These are phyloP conservation scores for Danio albolineatus DNA, from an alignment of 2,797 vertebrate genomes.

Conservation along the genomic window DNA sequence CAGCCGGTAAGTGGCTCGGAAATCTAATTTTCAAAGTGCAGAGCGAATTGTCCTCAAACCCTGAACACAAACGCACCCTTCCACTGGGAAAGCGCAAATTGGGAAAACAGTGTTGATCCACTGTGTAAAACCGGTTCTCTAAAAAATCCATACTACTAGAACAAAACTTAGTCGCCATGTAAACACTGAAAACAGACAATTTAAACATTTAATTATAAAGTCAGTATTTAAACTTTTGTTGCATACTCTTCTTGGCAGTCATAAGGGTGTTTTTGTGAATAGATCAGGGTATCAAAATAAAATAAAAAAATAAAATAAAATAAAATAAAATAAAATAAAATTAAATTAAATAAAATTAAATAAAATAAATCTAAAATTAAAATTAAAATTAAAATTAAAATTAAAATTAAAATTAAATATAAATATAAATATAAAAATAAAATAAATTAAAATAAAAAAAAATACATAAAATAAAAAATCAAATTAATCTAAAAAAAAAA, in stretches of 20 bases:
- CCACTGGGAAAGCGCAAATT: not conserved
- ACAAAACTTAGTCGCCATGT: not conserved
- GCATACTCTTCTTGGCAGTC: not conserved
- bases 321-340: too few species aligned
- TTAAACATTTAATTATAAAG: not conserved
- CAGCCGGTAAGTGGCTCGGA: slow-evolving; percentile 69
- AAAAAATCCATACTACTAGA: not conserved
- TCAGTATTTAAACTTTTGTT: too few species aligned
- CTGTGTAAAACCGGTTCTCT: not conserved
- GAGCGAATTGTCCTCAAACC: not conserved
- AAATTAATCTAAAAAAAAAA: too few species aligned
- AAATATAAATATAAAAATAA: too few species aligned
- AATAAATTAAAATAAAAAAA: too few species aligned
- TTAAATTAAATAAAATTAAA: too few species aligned
- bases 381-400: too few species aligned
- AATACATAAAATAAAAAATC: too few species aligned
- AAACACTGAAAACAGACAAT: not conserved
- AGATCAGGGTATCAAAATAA: too few species aligned
- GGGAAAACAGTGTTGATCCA: not conserved
- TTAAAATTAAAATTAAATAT: too few species aligned
- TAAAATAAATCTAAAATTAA: too few species aligned
- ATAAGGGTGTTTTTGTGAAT: too few species aligned
- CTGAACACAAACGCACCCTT: not conserved
- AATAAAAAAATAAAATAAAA: not conserved
- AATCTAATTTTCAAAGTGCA: slow-evolving; percentile 68